Evolutionary conservation across 2,888 invertebrate species (phyloP), one percentile per base, ranked within the genome.

Genomic region (Apamea monoglypha): DNA sequence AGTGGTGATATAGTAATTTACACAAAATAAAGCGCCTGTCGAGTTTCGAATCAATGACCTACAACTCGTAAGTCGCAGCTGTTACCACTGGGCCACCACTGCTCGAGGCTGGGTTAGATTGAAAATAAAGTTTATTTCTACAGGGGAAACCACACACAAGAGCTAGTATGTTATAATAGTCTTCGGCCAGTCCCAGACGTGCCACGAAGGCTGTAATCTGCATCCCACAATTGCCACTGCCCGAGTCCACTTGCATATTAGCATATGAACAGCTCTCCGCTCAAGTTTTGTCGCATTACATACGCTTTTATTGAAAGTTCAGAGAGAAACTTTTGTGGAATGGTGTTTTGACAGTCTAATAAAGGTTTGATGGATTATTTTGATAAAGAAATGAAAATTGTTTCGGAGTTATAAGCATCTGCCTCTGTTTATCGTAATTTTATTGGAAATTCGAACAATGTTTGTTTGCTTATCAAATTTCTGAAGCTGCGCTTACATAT

Each of bases 181-280:
- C 59, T 44, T 68, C 44, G 40, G 7, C 32, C 36, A 72, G 61
- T 64, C 72, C 29, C 61, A 74, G 64, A 66, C 36, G 63, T 29
- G 36, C 50, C n/a, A 63, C 70, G 74, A 74, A 77, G 74, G 82
- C 67, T 76, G 67, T 77, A 83, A 83, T 85, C 64, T 80, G 53
- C 82, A 76, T 63, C 59, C 47, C 67, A 64, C 67, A 78, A 83
- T 74, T 73, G 73, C 50, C 50, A 32, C 67, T 14, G 64, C 64
- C 40, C 71, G 44, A 63, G 70, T 66, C 66, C 47, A 40, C 64
- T 32, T 36, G 18, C 40, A 29, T 29, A 78, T 86, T 83, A 83
- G n/a, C 83, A 80, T 83, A 86, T 79, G 87, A 86, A 85, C 71
- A 64, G 71, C 59, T 14, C 29, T n/a, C 29, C 74, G 21, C 50